Conservation (phyloP, 2,888 invertebrate species). For the Trichopoda pennipes region DNA sequence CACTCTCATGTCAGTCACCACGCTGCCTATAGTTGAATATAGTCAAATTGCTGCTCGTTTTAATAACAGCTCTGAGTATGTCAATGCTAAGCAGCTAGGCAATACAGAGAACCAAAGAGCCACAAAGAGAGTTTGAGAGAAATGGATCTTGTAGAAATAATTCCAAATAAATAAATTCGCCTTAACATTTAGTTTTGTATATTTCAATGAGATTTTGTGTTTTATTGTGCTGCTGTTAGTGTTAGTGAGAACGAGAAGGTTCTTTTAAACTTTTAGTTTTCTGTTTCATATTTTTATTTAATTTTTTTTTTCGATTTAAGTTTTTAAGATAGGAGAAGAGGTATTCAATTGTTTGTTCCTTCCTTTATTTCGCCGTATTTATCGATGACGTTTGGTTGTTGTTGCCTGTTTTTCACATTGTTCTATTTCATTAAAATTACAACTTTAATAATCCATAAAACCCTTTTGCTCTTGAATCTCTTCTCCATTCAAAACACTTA, state of each 20-base stretch:
- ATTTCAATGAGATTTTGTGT: neutral
- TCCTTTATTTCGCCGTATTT: conserved; percentile 55
- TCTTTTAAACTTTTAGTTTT: neutral
- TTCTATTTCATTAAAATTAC: conserved; percentile 39
- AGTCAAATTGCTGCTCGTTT: conserved; percentile 26
- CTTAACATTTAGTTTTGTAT: conserved; percentile 8
- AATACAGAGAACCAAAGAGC: neutral
- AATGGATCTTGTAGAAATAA: neutral
- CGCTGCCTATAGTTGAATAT: conserved; percentile 41
- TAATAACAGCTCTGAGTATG: conserved; percentile 7
- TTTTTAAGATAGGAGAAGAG: conserved; percentile 28
- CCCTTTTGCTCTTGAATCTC: neutral
- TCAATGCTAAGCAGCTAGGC: conserved; percentile 9
- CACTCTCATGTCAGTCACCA: conserved; percentile 59
- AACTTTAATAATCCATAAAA: conserved; percentile 23
- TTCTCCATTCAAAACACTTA: conserved; percentile 2
- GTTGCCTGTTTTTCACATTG: conserved; percentile 26
- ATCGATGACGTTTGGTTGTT: conserved; percentile 64
- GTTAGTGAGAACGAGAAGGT: conserved; percentile 32
- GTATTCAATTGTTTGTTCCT: conserved; percentile 44
- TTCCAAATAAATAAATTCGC: conserved; percentile 51
- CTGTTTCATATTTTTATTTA: neutral
- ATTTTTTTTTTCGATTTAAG: neutral
- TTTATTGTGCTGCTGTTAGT: neutral
- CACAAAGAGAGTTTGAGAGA: conserved; percentile 28